Evolutionary conservation across 2,113 vertebrate species (phyloP), one percentile per base, ranked within the genome.

Genomic region (Mustela lutreola): DNA sequence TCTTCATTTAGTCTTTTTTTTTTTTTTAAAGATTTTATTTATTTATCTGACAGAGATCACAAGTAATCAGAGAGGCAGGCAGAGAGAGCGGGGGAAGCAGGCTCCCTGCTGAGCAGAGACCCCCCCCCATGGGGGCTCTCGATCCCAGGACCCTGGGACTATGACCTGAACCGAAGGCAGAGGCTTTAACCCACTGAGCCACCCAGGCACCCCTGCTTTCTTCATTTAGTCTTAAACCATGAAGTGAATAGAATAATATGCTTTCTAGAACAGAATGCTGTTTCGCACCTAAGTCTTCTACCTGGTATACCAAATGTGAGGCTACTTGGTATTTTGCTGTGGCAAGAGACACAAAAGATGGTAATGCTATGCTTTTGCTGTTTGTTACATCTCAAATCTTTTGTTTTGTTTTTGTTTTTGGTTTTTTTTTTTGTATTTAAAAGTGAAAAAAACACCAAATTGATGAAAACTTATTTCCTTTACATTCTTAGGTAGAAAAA

Each of bases 221-320:
- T 56, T 56, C 53, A 31, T 15, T 87, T 56, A 26, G 16, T 83
- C 9, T 80, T 89, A 39, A 70, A 45, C 22, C 18, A 31, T 18
- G 26, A 93, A 79, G 48, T 84, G 85, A 95, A 93, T 65, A 50
- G 85, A 95, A 93, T 65, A 50, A 65, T 10, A 62, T n/a, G 60
- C 63, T 50, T 93, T 21, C 85, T 67, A 39, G 33, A 92, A 12
- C 16, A 71, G 42, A 93, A 84, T 65, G 39, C 45, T 85, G 14
- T 71, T 94, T 87, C 81, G 48, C 89, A 45, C 58, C 60, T 84
- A 84, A 62, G n/a, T 62, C 58, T 93, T 80, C 82, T 63, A 86
- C 36, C 81, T 87, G 42, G 39, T 22, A 45, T 18, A 62, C 19
- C 62, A 56, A 97, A 82, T 7, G 79, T 19, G 12, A 75, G 42